Conservation (phyloP, 2,797 vertebrate genomes). For the Poeciliopsis gracilis region DNA sequence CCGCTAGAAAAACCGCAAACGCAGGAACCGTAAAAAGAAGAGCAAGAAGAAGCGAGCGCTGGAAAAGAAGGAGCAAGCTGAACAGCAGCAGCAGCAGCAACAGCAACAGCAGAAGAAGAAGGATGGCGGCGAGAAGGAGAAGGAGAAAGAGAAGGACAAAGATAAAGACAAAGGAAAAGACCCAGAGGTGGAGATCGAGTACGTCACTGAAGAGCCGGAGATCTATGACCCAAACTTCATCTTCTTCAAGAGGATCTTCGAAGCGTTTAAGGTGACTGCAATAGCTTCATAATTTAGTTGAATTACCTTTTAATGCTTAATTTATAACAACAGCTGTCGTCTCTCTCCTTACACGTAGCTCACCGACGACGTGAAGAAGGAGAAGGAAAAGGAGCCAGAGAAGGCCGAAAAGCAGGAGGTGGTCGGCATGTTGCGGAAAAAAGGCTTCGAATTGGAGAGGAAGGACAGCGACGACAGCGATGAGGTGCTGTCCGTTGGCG, state of each 20-base stretch:
- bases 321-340: rapidly evolving
- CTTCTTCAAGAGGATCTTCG: constrained; percentile 94
- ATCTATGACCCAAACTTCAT: constrained; percentile 93
- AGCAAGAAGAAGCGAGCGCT: constrained; percentile 82
- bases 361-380: constrained; percentile 92
- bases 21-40: constrained; percentile 91
- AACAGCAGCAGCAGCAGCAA: constrained; percentile 52
- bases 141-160: constrained; percentile 74
- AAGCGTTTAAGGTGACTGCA: constrained; percentile 89
- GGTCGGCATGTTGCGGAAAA: constrained; percentile 82
- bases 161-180: constrained; percentile 78
- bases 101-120: constrained; percentile 33
- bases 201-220: constrained; percentile 90
- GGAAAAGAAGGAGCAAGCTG: constrained; percentile 82
- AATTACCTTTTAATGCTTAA: neutral
- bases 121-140: constrained; percentile 23
- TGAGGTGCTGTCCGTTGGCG: constrained; percentile 65
- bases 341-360: constrained; percentile 67
- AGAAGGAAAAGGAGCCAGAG: constrained; percentile 94
- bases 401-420: constrained; percentile 85
- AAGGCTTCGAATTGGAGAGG: constrained; percentile 89
- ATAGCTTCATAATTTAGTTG: neutral
- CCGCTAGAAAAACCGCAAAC: constrained; percentile 87
- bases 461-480: constrained; percentile 91
- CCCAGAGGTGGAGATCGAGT: constrained; percentile 89